These are phyloP conservation scores for Cyphomyrus discorhynchus DNA, from an alignment of 2,113 vertebrate genomes.

Conservation along the genomic window DNA sequence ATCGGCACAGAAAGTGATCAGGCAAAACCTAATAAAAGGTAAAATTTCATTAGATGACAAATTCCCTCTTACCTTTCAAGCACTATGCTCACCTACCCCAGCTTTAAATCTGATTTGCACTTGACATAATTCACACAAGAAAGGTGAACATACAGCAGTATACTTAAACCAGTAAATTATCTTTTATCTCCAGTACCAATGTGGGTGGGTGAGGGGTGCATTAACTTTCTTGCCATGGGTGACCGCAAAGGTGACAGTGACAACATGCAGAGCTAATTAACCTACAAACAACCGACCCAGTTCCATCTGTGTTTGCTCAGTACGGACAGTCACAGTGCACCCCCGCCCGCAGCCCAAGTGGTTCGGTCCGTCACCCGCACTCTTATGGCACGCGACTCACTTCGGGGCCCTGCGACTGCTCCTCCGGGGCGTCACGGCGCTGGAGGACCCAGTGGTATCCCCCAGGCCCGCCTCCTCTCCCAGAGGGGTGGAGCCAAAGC, in stretches of 20 bases:
- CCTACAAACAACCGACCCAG: background rate
- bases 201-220: background rate
- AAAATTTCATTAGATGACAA: background rate
- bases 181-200: background rate
- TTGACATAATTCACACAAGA: background rate
- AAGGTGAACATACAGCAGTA: background rate
- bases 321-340: background rate
- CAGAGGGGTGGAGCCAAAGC: background rate
- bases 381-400: slow-evolving; percentile 39
- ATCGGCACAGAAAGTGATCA: background rate
- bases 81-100: background rate
- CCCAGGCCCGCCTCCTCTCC: background rate
- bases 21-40: background rate
- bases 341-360: background rate
- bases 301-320: background rate
- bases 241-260: background rate
- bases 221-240: background rate
- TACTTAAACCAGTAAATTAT: background rate
- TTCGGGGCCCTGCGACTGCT: slow-evolving; percentile 29
- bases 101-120: background rate
- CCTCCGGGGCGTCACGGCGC: slow-evolving; percentile 44
- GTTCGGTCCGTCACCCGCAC: background rate
- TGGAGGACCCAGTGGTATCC: background rate
- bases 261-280: background rate
- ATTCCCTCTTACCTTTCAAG: background rate